Percentiles rank a stretch among this genome's conserved stretches.
Conservation (phyloP, 2,797 vertebrate species). For the Hemibagrus guttatus region DNA sequence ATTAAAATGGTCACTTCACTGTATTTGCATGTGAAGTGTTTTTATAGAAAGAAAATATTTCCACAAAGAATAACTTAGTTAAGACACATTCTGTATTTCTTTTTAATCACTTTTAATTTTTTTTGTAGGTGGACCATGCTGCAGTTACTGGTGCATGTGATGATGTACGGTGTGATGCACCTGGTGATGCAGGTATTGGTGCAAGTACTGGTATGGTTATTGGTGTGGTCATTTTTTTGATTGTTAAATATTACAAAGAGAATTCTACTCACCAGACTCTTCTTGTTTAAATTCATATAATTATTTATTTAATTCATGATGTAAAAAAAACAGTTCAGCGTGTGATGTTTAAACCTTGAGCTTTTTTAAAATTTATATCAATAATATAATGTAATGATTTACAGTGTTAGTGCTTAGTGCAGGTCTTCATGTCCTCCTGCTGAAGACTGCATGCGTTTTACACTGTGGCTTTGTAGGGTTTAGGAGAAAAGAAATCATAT, state of each 20-base stretch:
- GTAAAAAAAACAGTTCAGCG: neutral
- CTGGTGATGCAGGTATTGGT: neutral
- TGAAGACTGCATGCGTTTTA: neutral
- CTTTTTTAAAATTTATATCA: neutral
- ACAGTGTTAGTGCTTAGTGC: neutral
- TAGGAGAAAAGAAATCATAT: too few relatives aligned
- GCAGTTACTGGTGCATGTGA: too few relatives aligned
- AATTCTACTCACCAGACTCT: too few relatives aligned
- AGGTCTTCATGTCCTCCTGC: neutral
- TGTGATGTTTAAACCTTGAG: neutral
- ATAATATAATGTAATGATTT: neutral
- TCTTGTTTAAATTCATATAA: too few relatives aligned
- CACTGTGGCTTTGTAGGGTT: too few relatives aligned
- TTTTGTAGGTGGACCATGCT: neutral
- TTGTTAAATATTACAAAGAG: neutral
- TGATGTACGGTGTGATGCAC: too few relatives aligned
- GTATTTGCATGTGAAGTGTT: neutral
- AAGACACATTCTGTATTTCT: neutral
- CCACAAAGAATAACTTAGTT: neutral
- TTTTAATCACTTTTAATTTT: neutral
- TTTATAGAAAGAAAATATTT: neutral
- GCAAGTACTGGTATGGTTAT: fast-evolving
- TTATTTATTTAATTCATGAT: neutral
- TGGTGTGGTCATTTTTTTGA: neutral
- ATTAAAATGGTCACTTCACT: neutral